These are phyloP conservation scores for Dromococcyx pavoninus DNA, from an alignment of 2,797 vertebrate species.

Conservation along the genomic window DNA sequence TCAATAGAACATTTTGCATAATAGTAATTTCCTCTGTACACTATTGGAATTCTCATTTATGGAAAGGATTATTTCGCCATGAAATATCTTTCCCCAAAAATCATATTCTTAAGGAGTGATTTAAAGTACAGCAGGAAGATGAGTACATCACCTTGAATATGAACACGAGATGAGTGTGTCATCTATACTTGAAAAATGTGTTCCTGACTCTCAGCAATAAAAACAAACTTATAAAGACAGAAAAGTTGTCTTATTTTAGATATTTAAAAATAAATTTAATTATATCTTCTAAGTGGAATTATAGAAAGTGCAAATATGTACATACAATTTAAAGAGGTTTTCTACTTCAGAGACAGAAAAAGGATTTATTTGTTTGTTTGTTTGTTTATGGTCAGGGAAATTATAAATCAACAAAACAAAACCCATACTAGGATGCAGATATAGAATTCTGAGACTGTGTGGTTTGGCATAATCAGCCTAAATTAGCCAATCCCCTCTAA, in stretches of 20 bases:
- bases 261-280: neutral
- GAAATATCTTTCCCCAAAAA: neutral
- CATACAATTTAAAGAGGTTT: neutral
- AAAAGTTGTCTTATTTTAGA: neutral
- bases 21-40: neutral
- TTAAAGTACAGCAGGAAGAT: neutral
- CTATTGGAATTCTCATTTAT: neutral
- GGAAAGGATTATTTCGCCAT: conserved; percentile 4
- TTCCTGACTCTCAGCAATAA: neutral
- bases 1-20: neutral
- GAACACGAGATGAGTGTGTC: neutral
- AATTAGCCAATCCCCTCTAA: neutral
- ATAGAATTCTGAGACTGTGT: neutral
- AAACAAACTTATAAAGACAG: neutral
- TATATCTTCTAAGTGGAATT: neutral
- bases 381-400: neutral
- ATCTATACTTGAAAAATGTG: neutral
- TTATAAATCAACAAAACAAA: neutral
- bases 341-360: neutral
- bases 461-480: neutral
- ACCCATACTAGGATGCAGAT: neutral
- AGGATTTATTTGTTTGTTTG: neutral
- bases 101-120: neutral
- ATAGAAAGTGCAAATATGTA: neutral
- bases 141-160: neutral